Base-by-base conservation (phyloP, 2,888 invertebrate species). In the Rhagonycha lutea region DNA sequence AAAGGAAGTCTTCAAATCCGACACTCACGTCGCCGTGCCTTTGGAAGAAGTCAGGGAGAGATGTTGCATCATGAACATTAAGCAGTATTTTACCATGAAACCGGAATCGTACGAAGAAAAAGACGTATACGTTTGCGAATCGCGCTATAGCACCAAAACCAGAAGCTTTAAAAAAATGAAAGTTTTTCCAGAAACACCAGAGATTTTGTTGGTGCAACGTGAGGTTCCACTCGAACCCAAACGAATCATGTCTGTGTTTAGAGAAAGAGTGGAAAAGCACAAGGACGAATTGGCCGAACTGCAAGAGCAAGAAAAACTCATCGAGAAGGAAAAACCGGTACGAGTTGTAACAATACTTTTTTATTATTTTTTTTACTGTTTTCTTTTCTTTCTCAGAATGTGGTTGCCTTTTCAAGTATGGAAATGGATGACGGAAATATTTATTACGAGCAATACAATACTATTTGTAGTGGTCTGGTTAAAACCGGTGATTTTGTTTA, bases 61-160 rank as follows among this genome's bases (percentile, higher is more conserved):
- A 82, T 99, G 99, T 87, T 95, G 94, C 85, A 97, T 99, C 14
- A 94, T 99, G 92, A 96, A 94, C 85, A 95, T 98, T 29, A 96
- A 95, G 86, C 98, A 99, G 86, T 99, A 98, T 88, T 96, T 98
- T 86, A 95, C 96, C 85, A 92, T 92, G 86, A 92, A 92, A 80
- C 98, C 98, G 0, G 95, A 96, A 90, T 92, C 94, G 18, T 95
- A 96, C 84, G 91, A 93, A 0, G 97, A 98, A 79, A 96, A 96
- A 84, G 98, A 99, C 88, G 94, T 99, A 1, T 99, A 95, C 85
- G 98, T 99, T 0, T 99, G 99, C 87, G 99, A 99, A 88, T 98
- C 96, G 14, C 92, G 98, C 5, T 99, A 99, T 88, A 95, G 94
- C 81, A 93, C 96, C 0, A 93, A 93, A 82, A 92, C 93, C 60